These are phyloP conservation scores for Drosophila tropicalis DNA, from an alignment of 1,140 invertebrate species.

Conservation along the genomic window DNA sequence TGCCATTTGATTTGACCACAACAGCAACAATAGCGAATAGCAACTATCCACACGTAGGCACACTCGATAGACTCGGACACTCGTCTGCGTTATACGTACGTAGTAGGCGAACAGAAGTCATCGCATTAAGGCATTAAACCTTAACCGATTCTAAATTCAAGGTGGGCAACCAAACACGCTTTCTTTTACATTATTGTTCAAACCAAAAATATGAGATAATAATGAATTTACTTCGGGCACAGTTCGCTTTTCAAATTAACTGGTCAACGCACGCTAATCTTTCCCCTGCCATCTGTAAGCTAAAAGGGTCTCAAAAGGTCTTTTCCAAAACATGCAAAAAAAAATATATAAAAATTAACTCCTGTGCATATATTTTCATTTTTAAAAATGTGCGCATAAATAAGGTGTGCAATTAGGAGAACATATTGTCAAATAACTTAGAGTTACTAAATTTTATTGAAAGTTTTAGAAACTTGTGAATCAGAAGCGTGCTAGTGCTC, in stretches of 20 bases:
- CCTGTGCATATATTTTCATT: no score
- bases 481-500: no score
- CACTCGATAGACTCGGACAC: neutral
- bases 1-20: constrained; percentile 75
- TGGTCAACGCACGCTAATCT: neutral
- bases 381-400: no score
- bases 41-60: neutral
- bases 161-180: constrained; percentile 28
- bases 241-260: neutral
- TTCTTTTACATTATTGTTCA: no score
- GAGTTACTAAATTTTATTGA: no score
- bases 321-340: no score
- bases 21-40: constrained; percentile 43
- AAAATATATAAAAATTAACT: neutral
- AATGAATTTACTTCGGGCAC: neutral
- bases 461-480: no score
- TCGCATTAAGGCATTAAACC: constrained; percentile 50
- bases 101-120: neutral
- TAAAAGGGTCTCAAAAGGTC: no score
- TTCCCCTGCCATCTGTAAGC: no score
- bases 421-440: no score
- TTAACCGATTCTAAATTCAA: constrained; percentile 53
- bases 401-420: no score
- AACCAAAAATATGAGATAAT: neutral
- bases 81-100: neutral